Base-by-base conservation (phyloP, 2,888 invertebrate species). In the Hypsopygia costalis region DNA sequence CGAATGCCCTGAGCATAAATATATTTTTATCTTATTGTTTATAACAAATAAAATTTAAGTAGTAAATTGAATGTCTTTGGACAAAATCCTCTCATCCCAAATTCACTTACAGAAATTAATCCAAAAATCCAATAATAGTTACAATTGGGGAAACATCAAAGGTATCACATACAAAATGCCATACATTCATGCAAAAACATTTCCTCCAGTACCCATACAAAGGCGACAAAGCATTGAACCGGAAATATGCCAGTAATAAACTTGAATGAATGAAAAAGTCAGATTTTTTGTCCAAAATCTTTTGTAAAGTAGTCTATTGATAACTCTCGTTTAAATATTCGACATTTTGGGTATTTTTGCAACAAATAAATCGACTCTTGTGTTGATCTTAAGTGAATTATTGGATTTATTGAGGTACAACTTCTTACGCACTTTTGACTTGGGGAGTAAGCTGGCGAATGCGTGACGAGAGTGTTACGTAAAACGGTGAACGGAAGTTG, bases 161-260 rank as follows among this genome's bases (percentile, higher is more conserved):
- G 25, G 28, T 33, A 10, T 20, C 39, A 21, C 3, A 30, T 29
- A 28, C 8, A 25, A 38, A 25, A 4, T 3, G 25, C 7, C 3
- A 41, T 16, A 16, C 16, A 16, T 2, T 16, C 16, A 4, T 3
- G 16, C 41, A 30, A 31, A 30, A 30, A 28, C 33, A 25, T 39
- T 39, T 39, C 39, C 39, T 39, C 32, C 20, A 33, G 33, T 28
- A 38, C 40, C 40, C 35, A 12, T 39, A 39, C 39, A 39, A 39
- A 33, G 16, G 36, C 44, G 38, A 63, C 66, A 68, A 69, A 44
- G 69, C 64, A 49, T 9, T 55, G 58, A 62, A 63, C 69, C 70
- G 70, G 70, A 70, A 64, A 69, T 61, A 56, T 57, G 55, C 46
- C 52, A 55, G 43, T 51, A 47, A 47, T 51, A 48, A 45, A 52